Evolutionary conservation across 2,797 vertebrate genomes (phyloP), one percentile per base, ranked within the genome.

Genomic region (Gouania willdenowi): DNA sequence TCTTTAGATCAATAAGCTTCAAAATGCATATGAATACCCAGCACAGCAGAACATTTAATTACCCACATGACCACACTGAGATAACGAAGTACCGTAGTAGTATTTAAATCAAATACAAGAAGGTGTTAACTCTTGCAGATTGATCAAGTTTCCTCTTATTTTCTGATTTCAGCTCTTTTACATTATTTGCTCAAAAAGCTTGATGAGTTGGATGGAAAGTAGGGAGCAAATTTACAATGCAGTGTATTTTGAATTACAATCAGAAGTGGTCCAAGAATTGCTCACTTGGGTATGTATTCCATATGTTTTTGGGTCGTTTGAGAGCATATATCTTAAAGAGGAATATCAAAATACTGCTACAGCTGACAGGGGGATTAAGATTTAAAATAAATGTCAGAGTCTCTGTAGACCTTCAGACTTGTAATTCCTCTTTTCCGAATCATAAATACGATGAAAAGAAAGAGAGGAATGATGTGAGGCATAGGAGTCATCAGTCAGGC

Each of bases 401-500:
- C 25, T 58, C 52, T 43, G 32, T 27, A 28, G 41, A 57, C 46
- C 52, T 32, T 68, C 47, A 41, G 49, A 42, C 37, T 47, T 63
- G 71, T 71, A 74, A 77, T 78, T 75, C 59, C 42, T 73, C 53
- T 50, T 38, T 54, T 75, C 70, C 50, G 57, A 79, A 78, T 81
- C 74, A 77, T 75, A 82, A 72, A 75, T 71, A 71, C 67, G 73
- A 79, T 69, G 66, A 71, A 56, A 67, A 71, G 47, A 69, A 66
- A 62, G 49, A 68, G 65, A 77, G 51, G 48, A 60, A 75, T 67
- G 75, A 75, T 57, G 66, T 41, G 67, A 64, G 60, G 63, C 67
- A 43, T 59, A 31, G 49, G 64, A 77, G 68, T 78, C 73, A 83
- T 85, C 79, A 59, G 71, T 85, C 77, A 85, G 78, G 62, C 63